phyloP scores from a whole-genome alignment of 2,888 invertebrate species.

The Agonopterix alstromeriana region DNA sequence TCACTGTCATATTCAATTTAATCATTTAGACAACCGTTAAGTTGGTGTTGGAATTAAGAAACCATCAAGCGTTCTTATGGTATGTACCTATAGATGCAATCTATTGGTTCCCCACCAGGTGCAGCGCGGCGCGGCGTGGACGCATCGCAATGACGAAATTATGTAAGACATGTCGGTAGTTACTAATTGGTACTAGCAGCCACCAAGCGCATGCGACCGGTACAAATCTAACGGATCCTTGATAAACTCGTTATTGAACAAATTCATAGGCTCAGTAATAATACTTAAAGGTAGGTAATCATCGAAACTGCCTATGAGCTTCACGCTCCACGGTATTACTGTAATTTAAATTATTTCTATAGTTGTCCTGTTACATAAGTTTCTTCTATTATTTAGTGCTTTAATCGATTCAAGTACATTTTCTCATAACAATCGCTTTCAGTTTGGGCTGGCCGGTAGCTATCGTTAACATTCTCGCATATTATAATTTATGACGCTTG shows the following conservation, averaged over 20 bases:
- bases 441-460: too few relatives aligned
- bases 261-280: constrained; percentile 38
- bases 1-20: constrained; percentile 46
- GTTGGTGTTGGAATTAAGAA: constrained; percentile 28
- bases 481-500: background rate
- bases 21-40: constrained; percentile 44
- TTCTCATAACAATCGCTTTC: too few relatives aligned
- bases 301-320: constrained; percentile 18
- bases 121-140: constrained; percentile 16
- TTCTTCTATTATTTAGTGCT: too few relatives aligned
- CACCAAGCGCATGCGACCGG: constrained; percentile 40
- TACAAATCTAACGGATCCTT: constrained; percentile 50
- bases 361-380: constrained; percentile 2
- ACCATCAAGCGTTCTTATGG: constrained; percentile 13
- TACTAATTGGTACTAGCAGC: constrained; percentile 56
- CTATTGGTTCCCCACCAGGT: constrained; percentile 16
- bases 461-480: too few relatives aligned
- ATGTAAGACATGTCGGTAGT: constrained; percentile 45
- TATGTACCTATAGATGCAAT: constrained; percentile 31
- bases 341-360: constrained; percentile 15
- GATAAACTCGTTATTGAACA: constrained; percentile 55
- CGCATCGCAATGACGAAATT: constrained; percentile 45
- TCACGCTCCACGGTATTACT: constrained; percentile 10
- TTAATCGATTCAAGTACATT: too few relatives aligned
- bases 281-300: constrained; percentile 31